These are phyloP conservation scores for Drosophila prolongata DNA, from an alignment of 2,888 invertebrate species.

Conservation along the genomic window DNA sequence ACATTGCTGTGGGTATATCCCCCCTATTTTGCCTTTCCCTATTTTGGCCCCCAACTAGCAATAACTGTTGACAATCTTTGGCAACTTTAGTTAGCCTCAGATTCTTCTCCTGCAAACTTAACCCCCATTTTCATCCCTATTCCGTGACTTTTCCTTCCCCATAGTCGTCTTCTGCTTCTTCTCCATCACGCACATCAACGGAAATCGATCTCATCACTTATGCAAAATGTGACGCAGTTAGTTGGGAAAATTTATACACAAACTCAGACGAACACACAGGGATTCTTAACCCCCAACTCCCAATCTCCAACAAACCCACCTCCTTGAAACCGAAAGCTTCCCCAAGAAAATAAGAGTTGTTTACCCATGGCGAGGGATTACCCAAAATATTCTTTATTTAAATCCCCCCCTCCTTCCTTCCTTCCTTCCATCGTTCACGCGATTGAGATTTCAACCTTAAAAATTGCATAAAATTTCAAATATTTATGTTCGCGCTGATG, in stretches of 20 bases:
- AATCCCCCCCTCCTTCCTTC: no score
- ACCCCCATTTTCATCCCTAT: conserved; percentile 6
- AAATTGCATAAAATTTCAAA: conserved; percentile 45
- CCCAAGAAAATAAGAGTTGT: conserved; percentile 16
- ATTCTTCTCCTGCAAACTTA: conserved; percentile 39
- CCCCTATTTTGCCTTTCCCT: background rate
- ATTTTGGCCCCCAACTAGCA: conserved; percentile 46
- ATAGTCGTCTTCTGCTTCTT: conserved; percentile 16
- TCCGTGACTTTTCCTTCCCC: conserved; percentile 1
- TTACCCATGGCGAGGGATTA: conserved; percentile 29
- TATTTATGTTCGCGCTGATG: conserved; percentile 47
- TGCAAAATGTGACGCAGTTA: conserved; percentile 80
- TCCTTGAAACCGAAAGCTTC: background rate
- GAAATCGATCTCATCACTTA: conserved; percentile 79
- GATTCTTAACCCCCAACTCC: background rate
- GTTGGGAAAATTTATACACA: conserved; percentile 71
- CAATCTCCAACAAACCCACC: no score
- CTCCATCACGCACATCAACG: conserved; percentile 69
- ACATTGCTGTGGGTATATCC: conserved; percentile 25
- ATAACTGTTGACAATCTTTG: conserved; percentile 79
- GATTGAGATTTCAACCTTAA: conserved; percentile 39
- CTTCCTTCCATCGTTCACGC: background rate
- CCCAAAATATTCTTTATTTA: conserved; percentile 18
- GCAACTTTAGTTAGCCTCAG: conserved; percentile 60
- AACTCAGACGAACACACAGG: background rate